These are phyloP conservation scores for Spinus pinus DNA, from an alignment of 2,797 vertebrate species.

Conservation along the genomic window DNA sequence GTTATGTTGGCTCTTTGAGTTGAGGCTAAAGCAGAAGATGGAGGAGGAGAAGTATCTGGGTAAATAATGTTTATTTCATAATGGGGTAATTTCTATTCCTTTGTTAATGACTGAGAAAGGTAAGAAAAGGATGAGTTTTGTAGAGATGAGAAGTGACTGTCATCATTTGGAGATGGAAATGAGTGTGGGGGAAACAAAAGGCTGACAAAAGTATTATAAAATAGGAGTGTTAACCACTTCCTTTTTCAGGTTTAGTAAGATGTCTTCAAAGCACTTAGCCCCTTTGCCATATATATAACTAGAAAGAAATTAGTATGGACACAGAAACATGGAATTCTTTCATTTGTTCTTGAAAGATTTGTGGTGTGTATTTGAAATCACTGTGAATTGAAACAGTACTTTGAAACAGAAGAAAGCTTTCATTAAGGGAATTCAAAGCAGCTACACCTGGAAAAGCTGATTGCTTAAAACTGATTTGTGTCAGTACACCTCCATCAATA, in stretches of 20 bases:
- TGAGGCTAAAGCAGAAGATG: not conserved
- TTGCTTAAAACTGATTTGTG: not conserved
- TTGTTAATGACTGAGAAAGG: not conserved
- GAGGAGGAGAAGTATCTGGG: not conserved
- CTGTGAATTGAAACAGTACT: not conserved
- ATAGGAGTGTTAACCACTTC: not conserved
- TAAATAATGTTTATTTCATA: not conserved
- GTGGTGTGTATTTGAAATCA: not conserved
- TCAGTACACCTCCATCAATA: not conserved
- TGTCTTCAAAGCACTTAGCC: not conserved
- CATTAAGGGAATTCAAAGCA: not conserved
- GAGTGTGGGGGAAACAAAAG: not conserved
- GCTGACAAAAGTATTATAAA: not conserved
- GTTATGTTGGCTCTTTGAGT: not conserved
- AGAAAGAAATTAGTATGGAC: not conserved
- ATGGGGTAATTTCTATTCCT: not conserved
- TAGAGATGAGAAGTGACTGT: not conserved
- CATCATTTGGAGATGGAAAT: not conserved
- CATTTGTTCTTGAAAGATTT: not conserved
- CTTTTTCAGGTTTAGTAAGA: not conserved
- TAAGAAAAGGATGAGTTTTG: not conserved
- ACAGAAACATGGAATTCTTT: not conserved
- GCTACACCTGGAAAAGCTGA: not conserved
- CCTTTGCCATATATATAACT: not conserved
- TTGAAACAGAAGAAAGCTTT: not conserved